Base-by-base conservation (phyloP, 2,888 invertebrate species). In the Protonemura montana region DNA sequence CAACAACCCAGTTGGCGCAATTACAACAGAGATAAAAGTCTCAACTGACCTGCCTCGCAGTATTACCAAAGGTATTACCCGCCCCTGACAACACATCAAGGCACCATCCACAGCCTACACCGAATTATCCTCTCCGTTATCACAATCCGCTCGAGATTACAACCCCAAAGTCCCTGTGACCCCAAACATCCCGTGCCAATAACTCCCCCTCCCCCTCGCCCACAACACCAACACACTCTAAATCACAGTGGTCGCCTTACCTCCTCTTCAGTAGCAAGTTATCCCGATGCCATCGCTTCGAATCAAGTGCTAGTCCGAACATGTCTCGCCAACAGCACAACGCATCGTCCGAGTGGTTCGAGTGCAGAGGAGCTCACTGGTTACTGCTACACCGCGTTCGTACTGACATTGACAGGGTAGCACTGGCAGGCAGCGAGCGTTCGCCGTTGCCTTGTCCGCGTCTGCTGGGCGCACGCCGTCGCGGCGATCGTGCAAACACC, bases 221-320 rank as follows among this genome's bases (percentile, higher is more conserved):
- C 35, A 3, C 7, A 28, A 26, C 5, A 78, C 78, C 13, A 41
- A 1, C 59, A 21, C 78, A 25, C 25, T 78, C 5, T 78, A 25
- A 25, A 78, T 10, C 76, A 76, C 5, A 76, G n/a, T 7, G 6
- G 35, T 35, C n/a, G n/a, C 85, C 88, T 90, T 91, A 92, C 91
- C 91, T 91, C 87, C 90, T 82, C 27, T 91, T 89, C 88, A 91
- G 89, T 87, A 89, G 89, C 87, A 89, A 90, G 89, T 90, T 91
- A 88, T 92, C 91, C 88, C 91, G 90, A 87, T 92, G 92, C 94
- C 94, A 94, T 88, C 92, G 92, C 90, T 94, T 92, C 83, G 93
- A 93, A 88, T 94, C 94, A 87, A 92, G 90, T 90, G 93, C 93
- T 89, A 93, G 93, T 87, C 94, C 94, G 89, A 94, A 94, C 94